These are phyloP conservation scores for Riparia riparia DNA, from an alignment of 2,113 vertebrate genomes.

Conservation along the genomic window DNA sequence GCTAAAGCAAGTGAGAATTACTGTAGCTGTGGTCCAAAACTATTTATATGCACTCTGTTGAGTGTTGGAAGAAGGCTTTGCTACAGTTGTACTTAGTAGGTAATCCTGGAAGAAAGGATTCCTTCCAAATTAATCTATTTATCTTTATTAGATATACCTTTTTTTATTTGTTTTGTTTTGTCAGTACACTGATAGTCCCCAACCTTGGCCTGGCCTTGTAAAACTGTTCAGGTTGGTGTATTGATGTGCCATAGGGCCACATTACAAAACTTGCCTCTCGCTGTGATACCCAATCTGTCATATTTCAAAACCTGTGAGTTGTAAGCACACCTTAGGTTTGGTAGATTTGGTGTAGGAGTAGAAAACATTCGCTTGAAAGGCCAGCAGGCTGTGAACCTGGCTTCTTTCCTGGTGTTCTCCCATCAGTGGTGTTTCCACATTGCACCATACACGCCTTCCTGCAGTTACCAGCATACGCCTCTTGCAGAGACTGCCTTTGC, in stretches of 20 bases:
- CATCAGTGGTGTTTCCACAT: accelerated
- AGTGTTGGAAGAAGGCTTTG: conserved; percentile 1
- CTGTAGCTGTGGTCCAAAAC: background rate
- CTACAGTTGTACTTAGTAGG: background rate
- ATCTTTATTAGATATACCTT: background rate
- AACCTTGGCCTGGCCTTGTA: background rate
- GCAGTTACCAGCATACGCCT: background rate
- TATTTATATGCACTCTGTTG: background rate
- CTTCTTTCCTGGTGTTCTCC: background rate
- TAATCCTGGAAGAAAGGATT: background rate
- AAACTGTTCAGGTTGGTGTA: background rate
- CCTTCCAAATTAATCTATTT: background rate
- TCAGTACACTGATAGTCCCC: background rate
- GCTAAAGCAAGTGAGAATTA: background rate
- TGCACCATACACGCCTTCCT: background rate
- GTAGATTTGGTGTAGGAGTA: background rate
- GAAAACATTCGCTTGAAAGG: background rate
- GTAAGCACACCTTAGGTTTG: background rate
- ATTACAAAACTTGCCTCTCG: background rate
- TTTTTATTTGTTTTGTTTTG: background rate
- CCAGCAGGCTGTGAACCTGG: background rate
- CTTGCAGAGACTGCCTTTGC: background rate
- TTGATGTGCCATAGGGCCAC: background rate
- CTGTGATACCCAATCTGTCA: background rate
- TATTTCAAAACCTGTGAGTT: background rate